phyloP scores from a whole-genome alignment of 53 echinoderm and acorn worm genomes.

The Paracentrotus lividus region DNA sequence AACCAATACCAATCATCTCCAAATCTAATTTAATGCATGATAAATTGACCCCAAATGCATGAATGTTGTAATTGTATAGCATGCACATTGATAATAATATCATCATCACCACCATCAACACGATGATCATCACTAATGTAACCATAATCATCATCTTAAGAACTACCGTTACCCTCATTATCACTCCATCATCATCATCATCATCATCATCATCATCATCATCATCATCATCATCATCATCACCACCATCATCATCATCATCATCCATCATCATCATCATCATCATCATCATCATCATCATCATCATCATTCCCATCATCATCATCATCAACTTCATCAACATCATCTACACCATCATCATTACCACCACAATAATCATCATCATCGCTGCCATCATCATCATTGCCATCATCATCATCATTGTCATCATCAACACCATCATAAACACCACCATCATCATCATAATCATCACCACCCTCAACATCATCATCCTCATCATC shows the following conservation, averaged over 20 bases:
- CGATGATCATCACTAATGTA: neutral
- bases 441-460: slow-evolving; percentile 12
- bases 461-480: slow-evolving; percentile 16
- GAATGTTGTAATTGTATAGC: neutral
- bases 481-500: neutral
- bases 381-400: neutral
- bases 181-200: neutral
- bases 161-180: neutral
- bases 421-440: neutral
- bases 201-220: neutral
- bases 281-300: neutral
- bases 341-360: neutral
- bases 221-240: neutral
- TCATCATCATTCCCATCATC: neutral
- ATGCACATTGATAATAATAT: neutral
- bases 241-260: neutral
- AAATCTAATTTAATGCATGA: neutral
- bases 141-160: slow-evolving; percentile 7
- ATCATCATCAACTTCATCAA: neutral
- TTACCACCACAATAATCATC: neutral
- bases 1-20: neutral
- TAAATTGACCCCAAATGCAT: too few relatives aligned
- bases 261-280: neutral
- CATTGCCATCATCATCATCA: neutral
- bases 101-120: neutral